Evolutionary conservation across 1,140 invertebrate genomes (phyloP).

Genomic region (Hylaeus anthracinus): DNA sequence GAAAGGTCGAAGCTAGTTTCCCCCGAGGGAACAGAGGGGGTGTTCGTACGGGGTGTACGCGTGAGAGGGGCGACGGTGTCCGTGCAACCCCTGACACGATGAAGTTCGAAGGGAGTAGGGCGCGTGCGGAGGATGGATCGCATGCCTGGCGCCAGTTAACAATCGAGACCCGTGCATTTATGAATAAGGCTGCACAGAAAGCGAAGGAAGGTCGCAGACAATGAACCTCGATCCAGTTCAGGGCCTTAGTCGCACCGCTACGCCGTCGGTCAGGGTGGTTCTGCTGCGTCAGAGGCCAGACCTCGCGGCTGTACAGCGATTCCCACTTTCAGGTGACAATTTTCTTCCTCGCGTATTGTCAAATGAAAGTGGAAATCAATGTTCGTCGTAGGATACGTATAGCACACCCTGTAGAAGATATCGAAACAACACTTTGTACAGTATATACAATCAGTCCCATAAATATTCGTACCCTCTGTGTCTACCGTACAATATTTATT

Average conservation of each 20-base stretch:
- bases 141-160: slow-evolving; percentile 64
- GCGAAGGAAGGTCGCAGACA: slow-evolving; percentile 65
- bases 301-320: background rate
- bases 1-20: background rate
- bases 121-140: slow-evolving; percentile 30
- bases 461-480: no score
- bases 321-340: background rate
- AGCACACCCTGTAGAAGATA: no score
- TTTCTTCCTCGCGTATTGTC: background rate
- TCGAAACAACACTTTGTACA: no score
- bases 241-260: slow-evolving; percentile 42
- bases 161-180: slow-evolving; percentile 61
- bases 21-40: background rate
- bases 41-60: background rate
- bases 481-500: no score
- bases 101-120: slow-evolving; percentile 2
- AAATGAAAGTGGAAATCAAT: no score
- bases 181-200: slow-evolving; percentile 58
- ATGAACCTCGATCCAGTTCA: slow-evolving; percentile 69
- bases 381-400: no score
- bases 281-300: background rate
- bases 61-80: background rate
- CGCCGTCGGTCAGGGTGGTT: slow-evolving; percentile 46
- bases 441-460: no score
- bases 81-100: slow-evolving; percentile 1